A percentile compares a stretch with the other conserved stretches of the same genome.
Evolutionary conservation across 2,113 vertebrate genomes (phyloP).

Genomic region (Tachysurus vachellii): DNA sequence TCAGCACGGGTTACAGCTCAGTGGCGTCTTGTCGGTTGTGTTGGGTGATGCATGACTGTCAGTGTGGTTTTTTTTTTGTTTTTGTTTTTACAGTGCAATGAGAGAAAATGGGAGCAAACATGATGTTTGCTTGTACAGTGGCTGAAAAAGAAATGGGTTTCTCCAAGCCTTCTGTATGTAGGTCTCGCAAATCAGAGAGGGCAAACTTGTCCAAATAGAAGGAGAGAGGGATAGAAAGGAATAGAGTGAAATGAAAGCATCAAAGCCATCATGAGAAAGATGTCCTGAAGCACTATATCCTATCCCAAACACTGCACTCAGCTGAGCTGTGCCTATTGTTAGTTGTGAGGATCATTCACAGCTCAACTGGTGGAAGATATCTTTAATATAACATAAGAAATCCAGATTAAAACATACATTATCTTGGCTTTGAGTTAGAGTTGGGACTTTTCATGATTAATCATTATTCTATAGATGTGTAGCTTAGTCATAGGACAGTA

Average conservation of each 20-base stretch:
- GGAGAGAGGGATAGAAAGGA: not conserved
- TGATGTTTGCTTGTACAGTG: constrained; percentile 1
- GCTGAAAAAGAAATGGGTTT: not conserved
- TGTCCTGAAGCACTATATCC: not conserved
- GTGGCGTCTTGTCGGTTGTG: constrained; percentile 54
- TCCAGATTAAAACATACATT: not conserved
- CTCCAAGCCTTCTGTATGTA: constrained; percentile 1
- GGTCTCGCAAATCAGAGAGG: constrained; percentile 17
- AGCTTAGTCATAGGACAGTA: not conserved
- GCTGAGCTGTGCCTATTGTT: not conserved
- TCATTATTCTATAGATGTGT: not conserved
- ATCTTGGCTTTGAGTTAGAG: not conserved
- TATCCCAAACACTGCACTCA: not conserved
- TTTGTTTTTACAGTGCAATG: not conserved
- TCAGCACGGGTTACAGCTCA: constrained; percentile 57
- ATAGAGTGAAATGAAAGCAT: not conserved
- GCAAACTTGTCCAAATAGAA: constrained; percentile 15
- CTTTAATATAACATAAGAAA: not conserved
- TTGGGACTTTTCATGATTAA: not conserved
- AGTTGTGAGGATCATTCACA: not conserved
- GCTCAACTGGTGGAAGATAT: not conserved
- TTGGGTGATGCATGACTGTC: constrained; percentile 31
- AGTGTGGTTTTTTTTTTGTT: not conserved
- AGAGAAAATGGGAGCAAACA: not conserved
- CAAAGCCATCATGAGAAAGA: not conserved